Conservation (phyloP, 2,113 vertebrate genomes). For the Tetraodon nigroviridis region DNA sequence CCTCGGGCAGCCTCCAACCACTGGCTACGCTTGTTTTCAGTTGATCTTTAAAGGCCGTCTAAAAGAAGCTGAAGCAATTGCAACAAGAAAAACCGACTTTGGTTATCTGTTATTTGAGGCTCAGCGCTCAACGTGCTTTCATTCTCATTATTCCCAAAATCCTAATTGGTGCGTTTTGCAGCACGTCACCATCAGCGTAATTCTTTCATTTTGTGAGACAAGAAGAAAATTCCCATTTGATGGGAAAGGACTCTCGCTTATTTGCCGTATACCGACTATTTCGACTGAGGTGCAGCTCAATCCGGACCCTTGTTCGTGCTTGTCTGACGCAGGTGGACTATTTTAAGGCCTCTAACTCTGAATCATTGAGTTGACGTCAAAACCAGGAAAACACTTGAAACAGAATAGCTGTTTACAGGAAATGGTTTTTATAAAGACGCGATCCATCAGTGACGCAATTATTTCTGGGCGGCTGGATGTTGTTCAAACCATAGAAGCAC, state of each 20-base stretch:
- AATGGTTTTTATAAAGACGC: no score
- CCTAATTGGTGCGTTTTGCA: slow-evolving; percentile 1
- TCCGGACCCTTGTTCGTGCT: no score
- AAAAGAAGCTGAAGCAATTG: not conserved
- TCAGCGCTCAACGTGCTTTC: slow-evolving; percentile 1
- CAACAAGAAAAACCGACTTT: slow-evolving; percentile 4
- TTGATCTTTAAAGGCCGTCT: slow-evolving; percentile 17
- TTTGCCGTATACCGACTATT: no score
- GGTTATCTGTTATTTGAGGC: slow-evolving; percentile 21
- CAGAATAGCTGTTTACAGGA: no score
- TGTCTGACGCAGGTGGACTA: no score
- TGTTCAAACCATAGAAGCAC: no score
- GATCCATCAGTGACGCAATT: no score
- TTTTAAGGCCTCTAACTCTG: no score
- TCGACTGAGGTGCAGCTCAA: no score
- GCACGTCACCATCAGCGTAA: not conserved
- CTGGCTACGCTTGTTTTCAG: slow-evolving; percentile 38
- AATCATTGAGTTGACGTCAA: no score
- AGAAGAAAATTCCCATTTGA: slow-evolving; percentile 9
- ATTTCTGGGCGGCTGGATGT: no score
- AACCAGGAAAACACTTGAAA: not conserved
- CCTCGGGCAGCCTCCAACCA: slow-evolving; percentile 28
- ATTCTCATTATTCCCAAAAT: not conserved
- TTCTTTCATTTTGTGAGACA: not conserved
- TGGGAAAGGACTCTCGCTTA: not conserved